Evolutionary conservation across 2,113 vertebrate species (phyloP).

Genomic region (Corythornis cristatus): DNA sequence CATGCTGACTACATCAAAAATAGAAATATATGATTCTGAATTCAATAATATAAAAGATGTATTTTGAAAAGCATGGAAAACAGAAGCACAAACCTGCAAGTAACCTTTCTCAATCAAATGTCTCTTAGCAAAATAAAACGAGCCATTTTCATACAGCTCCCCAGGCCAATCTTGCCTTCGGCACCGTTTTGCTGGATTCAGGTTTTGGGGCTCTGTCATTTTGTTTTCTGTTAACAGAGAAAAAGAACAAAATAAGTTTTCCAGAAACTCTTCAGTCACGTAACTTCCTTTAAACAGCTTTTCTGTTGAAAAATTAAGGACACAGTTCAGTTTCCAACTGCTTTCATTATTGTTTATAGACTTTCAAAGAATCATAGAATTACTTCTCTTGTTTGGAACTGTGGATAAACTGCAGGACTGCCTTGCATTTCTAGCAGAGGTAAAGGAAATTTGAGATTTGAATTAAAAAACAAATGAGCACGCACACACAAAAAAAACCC

Average conservation of each 20-base stretch:
- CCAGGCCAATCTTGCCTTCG: slow-evolving; percentile 94
- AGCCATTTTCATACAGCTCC: slow-evolving; percentile 95
- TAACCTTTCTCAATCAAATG: slow-evolving; percentile 77
- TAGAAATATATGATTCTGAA: neutral
- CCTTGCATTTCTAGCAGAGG: neutral
- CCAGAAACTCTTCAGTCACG: neutral
- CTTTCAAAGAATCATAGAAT: neutral
- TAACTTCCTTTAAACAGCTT: neutral
- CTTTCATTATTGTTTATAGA: neutral
- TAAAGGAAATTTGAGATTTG: neutral
- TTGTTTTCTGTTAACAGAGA: slow-evolving; percentile 52
- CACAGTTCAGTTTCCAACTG: neutral
- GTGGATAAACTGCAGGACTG: neutral
- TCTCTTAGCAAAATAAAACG: slow-evolving; percentile 89
- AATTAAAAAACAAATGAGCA: neutral
- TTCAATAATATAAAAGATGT: neutral
- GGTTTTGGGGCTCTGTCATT: slow-evolving; percentile 81
- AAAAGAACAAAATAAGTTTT: neutral
- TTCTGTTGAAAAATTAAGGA: neutral
- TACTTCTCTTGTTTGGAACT: neutral
- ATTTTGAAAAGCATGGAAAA: neutral
- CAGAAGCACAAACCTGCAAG: slow-evolving; percentile 83
- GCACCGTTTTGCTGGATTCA: slow-evolving; percentile 83
- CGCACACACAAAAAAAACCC: no score
- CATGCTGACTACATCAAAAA: neutral